Evolutionary conservation across 2,113 vertebrate genomes (phyloP), one percentile per base, ranked within the genome.

Genomic region (Puntigrus tetrazona): DNA sequence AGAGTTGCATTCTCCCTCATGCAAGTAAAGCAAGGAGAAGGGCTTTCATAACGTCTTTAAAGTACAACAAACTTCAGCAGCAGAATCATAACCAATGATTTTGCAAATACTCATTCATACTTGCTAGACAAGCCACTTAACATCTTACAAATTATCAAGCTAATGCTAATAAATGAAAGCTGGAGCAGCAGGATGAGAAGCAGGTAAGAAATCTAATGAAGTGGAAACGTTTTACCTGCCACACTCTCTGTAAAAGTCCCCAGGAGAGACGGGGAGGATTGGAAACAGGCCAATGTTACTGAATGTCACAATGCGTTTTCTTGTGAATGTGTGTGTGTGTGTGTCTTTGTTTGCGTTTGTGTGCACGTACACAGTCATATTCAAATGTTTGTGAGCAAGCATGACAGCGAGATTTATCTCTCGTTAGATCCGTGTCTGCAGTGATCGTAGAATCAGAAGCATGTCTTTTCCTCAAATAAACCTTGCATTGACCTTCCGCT

Each of bases 251-350:
- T 25, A 38, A 57, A 22, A 59, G 52, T 38, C 55, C 75, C 75
- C 50, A 0, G 11, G 75, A 78, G 31, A 57, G n/a, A n/a, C 57
- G 7, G 11, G n/a, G 38, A 2, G 10, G 14, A 43, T 6, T 61
- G 77, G 77, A 79, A 43, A 41, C 34, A 61, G 77, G 77, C 77
- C 77, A 79, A 79, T 16, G n/a, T 79, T 79, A 43, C 77, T 29
- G 55, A 79, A 63, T 29, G n/a, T 43, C 77, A 78, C 36, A 41
- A 76, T 47, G 20, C 29, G 3, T 70, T 52, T 38, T 27, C 18
- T 11, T 61, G 16, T 20, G 73, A 57, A 25, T 43, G 55, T 22
- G 52, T 27, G 41, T 67, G 72, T 43, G 25, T 45, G 57, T 25
- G 14, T 31, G 45, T 69, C 41, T 57, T 84, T 67, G 57, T 38